Evolutionary conservation across 1,140 invertebrate genomes (phyloP).

Genomic region (Planococcus citri): DNA sequence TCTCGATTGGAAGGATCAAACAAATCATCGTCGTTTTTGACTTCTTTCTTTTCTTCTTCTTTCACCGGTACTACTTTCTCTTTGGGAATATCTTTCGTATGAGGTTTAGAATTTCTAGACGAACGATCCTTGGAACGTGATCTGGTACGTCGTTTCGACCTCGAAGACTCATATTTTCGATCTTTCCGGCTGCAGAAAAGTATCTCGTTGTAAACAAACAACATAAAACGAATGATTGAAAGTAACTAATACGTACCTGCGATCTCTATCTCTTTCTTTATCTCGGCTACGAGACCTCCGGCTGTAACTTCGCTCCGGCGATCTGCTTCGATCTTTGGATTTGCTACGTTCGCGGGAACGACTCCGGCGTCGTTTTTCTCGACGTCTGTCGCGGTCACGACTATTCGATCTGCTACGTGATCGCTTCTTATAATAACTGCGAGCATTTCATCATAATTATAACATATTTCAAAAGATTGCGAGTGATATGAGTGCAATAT

Average conservation of each 20-base stretch:
- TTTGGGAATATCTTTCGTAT: too few relatives aligned
- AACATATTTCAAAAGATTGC: too few relatives aligned
- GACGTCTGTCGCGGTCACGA: conserved; percentile 34
- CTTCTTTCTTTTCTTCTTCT: conserved; percentile 32
- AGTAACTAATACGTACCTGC: conserved; percentile 34
- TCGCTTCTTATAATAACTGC: not conserved
- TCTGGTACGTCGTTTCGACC: too few relatives aligned
- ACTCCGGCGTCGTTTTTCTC: conserved; percentile 29
- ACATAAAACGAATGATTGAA: too few relatives aligned
- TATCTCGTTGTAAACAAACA: too few relatives aligned
- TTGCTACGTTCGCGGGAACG: conserved; percentile 17
- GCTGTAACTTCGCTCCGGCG: not conserved
- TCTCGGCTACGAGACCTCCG: conserved; percentile 37
- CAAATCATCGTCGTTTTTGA: conserved; percentile 39
- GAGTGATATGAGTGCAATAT: too few relatives aligned
- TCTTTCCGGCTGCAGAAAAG: too few relatives aligned
- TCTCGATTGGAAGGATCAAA: conserved; percentile 61
- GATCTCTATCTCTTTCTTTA: conserved; percentile 38
- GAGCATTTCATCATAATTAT: too few relatives aligned
- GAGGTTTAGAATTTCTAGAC: too few relatives aligned
- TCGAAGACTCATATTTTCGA: too few relatives aligned
- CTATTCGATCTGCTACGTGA: conserved; percentile 29
- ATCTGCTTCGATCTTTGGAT: not conserved
- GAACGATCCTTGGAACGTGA: too few relatives aligned
- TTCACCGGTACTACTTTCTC: conserved; percentile 34